Evolutionary conservation across 37 sponge, comb jelly and placozoan species (phyloP).

Genomic region (Haliclona indistincta): DNA sequence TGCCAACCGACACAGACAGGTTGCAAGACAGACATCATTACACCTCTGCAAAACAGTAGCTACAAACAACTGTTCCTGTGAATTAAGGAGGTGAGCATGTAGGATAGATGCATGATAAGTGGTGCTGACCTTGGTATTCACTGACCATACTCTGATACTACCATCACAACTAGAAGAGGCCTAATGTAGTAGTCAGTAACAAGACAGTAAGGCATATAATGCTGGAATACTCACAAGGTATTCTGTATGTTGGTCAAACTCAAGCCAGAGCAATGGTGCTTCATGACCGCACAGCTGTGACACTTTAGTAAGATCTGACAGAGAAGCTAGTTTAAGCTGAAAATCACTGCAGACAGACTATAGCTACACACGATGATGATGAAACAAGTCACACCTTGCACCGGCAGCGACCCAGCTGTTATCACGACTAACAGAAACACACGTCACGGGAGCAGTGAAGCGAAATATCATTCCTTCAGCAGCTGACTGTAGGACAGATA

Average conservation of each 20-base stretch:
- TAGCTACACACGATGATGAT: not conserved
- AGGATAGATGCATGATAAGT: not conserved
- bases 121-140: constrained; percentile 18
- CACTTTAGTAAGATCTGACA: constrained; percentile 7
- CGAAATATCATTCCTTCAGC: constrained; percentile 50
- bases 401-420: constrained; percentile 47
- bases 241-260: constrained; percentile 51
- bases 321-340: constrained; percentile 41
- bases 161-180: constrained; percentile 73
- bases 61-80: constrained; percentile 35
- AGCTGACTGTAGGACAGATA: not conserved
- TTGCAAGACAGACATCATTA: constrained; percentile 47
- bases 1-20: constrained; percentile 46
- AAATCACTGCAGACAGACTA: constrained; percentile 56
- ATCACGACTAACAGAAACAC: constrained; percentile 30
- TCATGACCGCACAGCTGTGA: constrained; percentile 52
- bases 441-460: constrained; percentile 46
- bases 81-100: not conserved
- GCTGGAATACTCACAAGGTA: constrained; percentile 39
- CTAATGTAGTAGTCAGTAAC: not conserved
- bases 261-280: constrained; percentile 69
- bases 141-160: constrained; percentile 58
- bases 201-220: not conserved
- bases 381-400: not conserved
- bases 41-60: constrained; percentile 43